Conservation (phyloP, 1,140 invertebrate species). For the Monochamus saltuarius region DNA sequence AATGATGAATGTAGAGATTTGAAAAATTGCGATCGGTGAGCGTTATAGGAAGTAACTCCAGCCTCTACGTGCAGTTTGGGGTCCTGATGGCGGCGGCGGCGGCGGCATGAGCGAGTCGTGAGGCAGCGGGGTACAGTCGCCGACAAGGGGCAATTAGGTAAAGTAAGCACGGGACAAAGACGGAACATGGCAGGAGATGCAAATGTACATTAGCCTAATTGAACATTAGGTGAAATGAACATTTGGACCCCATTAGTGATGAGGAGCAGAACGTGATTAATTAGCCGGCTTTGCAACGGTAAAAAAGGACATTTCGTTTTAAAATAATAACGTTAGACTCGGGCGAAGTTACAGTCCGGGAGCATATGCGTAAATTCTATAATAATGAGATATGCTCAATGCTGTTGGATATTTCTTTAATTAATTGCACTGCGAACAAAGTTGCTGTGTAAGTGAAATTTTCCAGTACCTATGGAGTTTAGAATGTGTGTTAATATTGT, state of each 20-base stretch:
- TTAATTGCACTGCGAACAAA: too few relatives aligned
- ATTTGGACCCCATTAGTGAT: constrained; percentile 51
- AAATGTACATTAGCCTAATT: constrained; percentile 53
- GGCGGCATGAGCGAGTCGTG: background rate
- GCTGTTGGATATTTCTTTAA: too few relatives aligned
- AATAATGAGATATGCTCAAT: too few relatives aligned
- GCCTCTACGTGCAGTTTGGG: too few relatives aligned
- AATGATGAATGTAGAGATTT: too few relatives aligned
- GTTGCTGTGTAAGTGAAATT: too few relatives aligned
- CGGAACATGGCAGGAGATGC: constrained; percentile 46
- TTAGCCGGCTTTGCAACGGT: constrained; percentile 37
- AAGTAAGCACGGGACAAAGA: constrained; percentile 50
- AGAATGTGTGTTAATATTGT: too few relatives aligned
- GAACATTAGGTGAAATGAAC: constrained; percentile 53
- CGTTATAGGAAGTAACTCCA: too few relatives aligned
- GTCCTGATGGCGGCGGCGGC: too few relatives aligned
- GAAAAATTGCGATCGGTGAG: too few relatives aligned
- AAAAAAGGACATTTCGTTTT: constrained; percentile 29
- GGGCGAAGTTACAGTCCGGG: background rate
- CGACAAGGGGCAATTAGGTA: constrained; percentile 48
- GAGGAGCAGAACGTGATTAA: constrained; percentile 47
- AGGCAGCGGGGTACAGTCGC: constrained; percentile 18
- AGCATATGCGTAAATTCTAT: constrained; percentile 1
- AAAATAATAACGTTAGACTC: constrained; percentile 29
- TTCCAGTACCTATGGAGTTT: too few relatives aligned